Evolutionary conservation across 2,888 invertebrate genomes (phyloP).

Genomic region (Acrocyrtus sp.): DNA sequence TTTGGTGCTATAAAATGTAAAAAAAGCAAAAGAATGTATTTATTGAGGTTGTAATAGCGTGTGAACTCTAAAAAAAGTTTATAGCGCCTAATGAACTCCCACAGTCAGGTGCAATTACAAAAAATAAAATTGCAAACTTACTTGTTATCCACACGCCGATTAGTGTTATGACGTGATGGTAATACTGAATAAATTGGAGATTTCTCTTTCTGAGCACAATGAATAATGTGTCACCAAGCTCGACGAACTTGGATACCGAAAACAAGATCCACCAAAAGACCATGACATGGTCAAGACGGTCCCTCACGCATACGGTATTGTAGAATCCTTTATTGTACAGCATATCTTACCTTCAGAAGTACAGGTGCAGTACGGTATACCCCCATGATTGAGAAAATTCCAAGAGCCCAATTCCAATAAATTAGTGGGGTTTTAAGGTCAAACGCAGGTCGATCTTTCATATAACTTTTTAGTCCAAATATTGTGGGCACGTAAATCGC

Average conservation of each 20-base stretch:
- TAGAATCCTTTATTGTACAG: too few species aligned
- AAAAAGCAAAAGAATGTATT: too few species aligned
- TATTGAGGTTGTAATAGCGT: too few species aligned
- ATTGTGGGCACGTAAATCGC: slow-evolving; percentile 11
- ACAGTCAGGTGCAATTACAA: too few species aligned
- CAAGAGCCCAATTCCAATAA: slow-evolving; percentile 28
- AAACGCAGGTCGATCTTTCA: slow-evolving; percentile 13
- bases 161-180: slow-evolving; percentile 36
- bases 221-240: slow-evolving; percentile 42
- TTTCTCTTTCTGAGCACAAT: slow-evolving; percentile 36
- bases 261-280: slow-evolving; percentile 29
- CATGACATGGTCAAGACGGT: neutral
- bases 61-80: neutral
- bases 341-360: neutral
- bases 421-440: slow-evolving; percentile 10
- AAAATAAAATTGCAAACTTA: slow-evolving; percentile 13
- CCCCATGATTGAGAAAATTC: slow-evolving; percentile 33
- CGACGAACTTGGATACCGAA: slow-evolving; percentile 28
- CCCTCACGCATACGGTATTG: slow-evolving; percentile 76
- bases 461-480: slow-evolving; percentile 27
- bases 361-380: slow-evolving; percentile 15
- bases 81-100: neutral
- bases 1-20: slow-evolving; percentile 8
- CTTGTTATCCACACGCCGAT: slow-evolving; percentile 25
- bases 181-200: slow-evolving; percentile 41